phyloP scores from a whole-genome alignment of 2,113 vertebrate species.

The Stegastes partitus region DNA sequence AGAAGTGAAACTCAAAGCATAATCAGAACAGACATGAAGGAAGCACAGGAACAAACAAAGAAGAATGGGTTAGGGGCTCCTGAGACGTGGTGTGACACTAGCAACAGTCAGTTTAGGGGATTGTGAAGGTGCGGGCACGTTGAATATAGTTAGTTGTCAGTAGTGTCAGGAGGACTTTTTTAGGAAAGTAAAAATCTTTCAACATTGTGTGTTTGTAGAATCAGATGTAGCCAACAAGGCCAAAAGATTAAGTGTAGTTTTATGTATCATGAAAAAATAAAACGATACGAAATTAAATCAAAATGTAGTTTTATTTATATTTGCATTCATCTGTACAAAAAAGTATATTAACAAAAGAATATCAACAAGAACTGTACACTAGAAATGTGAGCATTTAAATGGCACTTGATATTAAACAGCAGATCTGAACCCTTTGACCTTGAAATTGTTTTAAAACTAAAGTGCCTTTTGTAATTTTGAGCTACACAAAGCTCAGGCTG shows the following conservation, averaged over 20 bases:
- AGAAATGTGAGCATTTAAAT: slow-evolving; percentile 22
- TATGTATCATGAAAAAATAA: neutral
- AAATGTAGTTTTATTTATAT: slow-evolving; percentile 68
- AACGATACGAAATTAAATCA: slow-evolving; percentile 3
- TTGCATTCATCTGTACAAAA: slow-evolving; percentile 65
- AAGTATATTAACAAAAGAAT: slow-evolving; percentile 45
- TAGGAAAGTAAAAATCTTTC: slow-evolving; percentile 12
- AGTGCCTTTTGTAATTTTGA: slow-evolving; percentile 41
- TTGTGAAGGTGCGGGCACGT: neutral
- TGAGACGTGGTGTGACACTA: slow-evolving; percentile 26
- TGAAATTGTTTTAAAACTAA: slow-evolving; percentile 37
- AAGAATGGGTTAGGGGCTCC: slow-evolving; percentile 25
- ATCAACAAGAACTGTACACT: slow-evolving; percentile 75
- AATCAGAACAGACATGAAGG: slow-evolving; percentile 61
- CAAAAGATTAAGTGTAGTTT: slow-evolving; percentile 4
- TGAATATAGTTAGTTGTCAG: slow-evolving; percentile 41
- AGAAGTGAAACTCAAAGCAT: slow-evolving; percentile 69
- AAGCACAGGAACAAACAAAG: slow-evolving; percentile 52
- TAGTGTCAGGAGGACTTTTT: slow-evolving; percentile 33
- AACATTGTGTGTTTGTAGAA: slow-evolving; percentile 9
- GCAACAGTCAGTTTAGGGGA: slow-evolving; percentile 30
- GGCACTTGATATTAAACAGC: slow-evolving; percentile 21
- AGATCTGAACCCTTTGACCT: slow-evolving; percentile 35
- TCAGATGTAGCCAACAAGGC: slow-evolving; percentile 3
- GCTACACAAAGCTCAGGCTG: slow-evolving; percentile 26